Percentiles rank a stretch among this genome's conserved stretches.
These are phyloP conservation scores for Sicus ferrugineus DNA, from an alignment of 2,888 invertebrate species.

Conservation along the genomic window DNA sequence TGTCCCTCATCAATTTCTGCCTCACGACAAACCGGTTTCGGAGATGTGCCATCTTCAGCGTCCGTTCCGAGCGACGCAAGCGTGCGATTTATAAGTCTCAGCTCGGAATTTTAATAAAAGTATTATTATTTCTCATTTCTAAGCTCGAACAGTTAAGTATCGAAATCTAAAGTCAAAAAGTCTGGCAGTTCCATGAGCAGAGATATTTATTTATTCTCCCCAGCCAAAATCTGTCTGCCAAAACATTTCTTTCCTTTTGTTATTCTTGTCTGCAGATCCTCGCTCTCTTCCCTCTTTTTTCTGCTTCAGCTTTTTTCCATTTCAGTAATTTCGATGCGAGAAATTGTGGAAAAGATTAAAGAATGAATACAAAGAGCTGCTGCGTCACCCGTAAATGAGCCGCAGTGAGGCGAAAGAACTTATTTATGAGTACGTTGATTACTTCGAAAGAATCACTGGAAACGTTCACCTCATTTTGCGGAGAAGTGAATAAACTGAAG, in stretches of 20 bases:
- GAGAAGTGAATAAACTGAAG: neutral
- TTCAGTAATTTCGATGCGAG: conserved; percentile 15
- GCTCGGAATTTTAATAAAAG: no score
- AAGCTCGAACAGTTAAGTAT: no score
- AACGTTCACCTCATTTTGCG: neutral
- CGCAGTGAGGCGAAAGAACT: neutral
- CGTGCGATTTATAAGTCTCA: no score
- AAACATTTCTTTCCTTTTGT: neutral
- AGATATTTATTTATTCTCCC: neutral
- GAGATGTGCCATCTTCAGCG: no score
- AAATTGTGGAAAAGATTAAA: neutral
- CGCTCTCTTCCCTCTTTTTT: conserved; percentile 7
- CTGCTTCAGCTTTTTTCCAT: neutral
- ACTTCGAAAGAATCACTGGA: neutral
- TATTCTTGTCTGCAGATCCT: neutral
- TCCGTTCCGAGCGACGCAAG: no score
- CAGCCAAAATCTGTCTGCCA: neutral
- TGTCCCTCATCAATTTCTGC: no score
- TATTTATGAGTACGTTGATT: conserved; percentile 4
- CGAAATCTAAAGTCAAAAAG: neutral
- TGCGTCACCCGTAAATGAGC: conserved; percentile 5
- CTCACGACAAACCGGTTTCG: no score
- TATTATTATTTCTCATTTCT: no score
- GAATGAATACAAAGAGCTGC: neutral
- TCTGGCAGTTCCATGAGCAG: no score